A percentile compares a stretch with the other conserved stretches of the same genome.
These are phyloP conservation scores for Corticium candelabrum DNA, from an alignment of 37 sponge, comb jelly and placozoan genomes.

Conservation along the genomic window DNA sequence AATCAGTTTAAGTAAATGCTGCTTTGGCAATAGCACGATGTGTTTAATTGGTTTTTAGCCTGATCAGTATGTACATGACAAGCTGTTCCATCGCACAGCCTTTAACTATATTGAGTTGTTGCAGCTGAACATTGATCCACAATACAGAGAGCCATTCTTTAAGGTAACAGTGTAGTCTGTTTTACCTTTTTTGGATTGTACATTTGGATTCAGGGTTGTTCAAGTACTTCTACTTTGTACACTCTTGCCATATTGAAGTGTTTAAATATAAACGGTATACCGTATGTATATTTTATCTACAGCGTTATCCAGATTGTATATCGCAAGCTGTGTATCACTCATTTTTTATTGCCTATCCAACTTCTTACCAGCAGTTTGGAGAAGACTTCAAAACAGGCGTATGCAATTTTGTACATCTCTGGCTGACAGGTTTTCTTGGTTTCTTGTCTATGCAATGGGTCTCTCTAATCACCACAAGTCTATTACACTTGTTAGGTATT, in stretches of 20 bases:
- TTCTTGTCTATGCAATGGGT: not conserved
- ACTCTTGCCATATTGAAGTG: not conserved
- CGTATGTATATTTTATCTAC: conserved; percentile 2
- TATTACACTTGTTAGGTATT: conserved; percentile 20
- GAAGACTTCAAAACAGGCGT: conserved; percentile 58
- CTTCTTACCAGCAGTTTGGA: conserved; percentile 78
- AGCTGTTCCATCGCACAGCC: conserved; percentile 53
- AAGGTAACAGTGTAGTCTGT: not conserved
- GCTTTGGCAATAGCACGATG: not conserved
- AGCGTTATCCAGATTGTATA: conserved; percentile 53
- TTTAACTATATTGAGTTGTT: conserved; percentile 42
- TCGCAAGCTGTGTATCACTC: conserved; percentile 66
- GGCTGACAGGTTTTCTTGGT: conserved; percentile 43
- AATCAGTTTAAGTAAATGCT: not conserved
- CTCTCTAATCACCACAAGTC: not conserved
- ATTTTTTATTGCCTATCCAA: conserved; percentile 64
- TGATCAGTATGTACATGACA: conserved; percentile 29
- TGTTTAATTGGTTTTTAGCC: conserved; percentile 18
- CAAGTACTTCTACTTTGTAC: no score
- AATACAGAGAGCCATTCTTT: conserved; percentile 19
- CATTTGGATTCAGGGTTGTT: no score
- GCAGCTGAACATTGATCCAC: not conserved
- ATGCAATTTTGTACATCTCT: conserved; percentile 43
- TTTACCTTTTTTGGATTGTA: no score
- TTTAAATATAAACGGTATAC: not conserved